These are phyloP conservation scores for Morelia viridis DNA, from an alignment of 2,797 vertebrate genomes.

Conservation along the genomic window DNA sequence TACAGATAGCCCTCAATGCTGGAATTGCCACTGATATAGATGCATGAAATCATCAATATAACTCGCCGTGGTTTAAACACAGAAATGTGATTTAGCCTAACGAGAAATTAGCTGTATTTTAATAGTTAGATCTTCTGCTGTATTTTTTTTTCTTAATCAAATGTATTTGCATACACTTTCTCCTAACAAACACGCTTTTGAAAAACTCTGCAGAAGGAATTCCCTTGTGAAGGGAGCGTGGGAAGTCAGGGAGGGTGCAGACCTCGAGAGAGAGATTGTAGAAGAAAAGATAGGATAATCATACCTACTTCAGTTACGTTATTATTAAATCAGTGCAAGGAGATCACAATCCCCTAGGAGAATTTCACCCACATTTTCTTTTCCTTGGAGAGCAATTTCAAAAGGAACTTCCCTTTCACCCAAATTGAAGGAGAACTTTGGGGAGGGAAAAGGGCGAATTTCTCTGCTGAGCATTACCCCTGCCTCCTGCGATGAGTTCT, in stretches of 20 bases:
- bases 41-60: not conserved
- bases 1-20: not conserved
- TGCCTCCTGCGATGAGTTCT: not conserved
- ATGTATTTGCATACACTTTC: not conserved
- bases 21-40: not conserved
- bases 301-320: not conserved
- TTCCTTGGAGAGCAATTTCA: not conserved
- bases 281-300: not conserved
- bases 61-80: not conserved
- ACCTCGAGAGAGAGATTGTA: not conserved
- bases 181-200: not conserved
- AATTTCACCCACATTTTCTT: not conserved
- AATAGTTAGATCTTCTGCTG: not conserved
- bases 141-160: not conserved
- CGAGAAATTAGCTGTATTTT: constrained; percentile 19
- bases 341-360: not conserved
- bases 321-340: not conserved
- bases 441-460: not conserved
- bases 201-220: not conserved
- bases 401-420: not conserved
- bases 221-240: not conserved
- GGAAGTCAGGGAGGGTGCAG: not conserved
- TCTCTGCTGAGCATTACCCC: not conserved
- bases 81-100: not conserved
- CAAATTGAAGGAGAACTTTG: not conserved